phyloP scores from a whole-genome alignment of 92 coral and sea anemone species.

The Diadumene lineata region DNA sequence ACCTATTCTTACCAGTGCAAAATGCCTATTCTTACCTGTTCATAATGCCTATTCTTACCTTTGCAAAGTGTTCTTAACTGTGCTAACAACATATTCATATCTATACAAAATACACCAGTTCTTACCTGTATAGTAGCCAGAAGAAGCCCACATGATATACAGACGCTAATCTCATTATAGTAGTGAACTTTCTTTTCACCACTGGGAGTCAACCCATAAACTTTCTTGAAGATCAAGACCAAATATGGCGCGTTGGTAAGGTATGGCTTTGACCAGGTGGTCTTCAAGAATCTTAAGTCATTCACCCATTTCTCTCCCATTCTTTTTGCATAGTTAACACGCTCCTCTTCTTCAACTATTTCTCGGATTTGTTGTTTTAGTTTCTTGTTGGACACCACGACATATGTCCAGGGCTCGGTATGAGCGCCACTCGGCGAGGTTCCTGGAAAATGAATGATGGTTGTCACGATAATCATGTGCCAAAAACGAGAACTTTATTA shows the following conservation, averaged over 20 bases:
- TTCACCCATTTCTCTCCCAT: conserved; percentile 92
- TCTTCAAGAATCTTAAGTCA: conserved; percentile 65
- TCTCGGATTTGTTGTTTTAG: conserved; percentile 62
- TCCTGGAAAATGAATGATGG: conserved; percentile 43
- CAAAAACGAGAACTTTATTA: no score
- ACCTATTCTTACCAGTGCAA: not conserved
- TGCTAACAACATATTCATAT: no score
- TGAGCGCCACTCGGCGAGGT: conserved; percentile 93
- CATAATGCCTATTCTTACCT: no score
- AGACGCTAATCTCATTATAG: conserved; percentile 96
- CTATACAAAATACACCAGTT: not conserved
- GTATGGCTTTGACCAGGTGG: conserved; percentile 91
- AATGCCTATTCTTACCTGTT: not conserved
- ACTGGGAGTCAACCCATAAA: conserved; percentile 54
- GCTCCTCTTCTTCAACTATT: conserved; percentile 88
- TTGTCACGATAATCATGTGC: no score
- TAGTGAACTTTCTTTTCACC: conserved; percentile 86
- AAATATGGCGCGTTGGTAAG: conserved; percentile 85
- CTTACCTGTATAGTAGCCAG: conserved; percentile 95
- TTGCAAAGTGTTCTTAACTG: no score
- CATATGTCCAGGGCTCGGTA: conserved; percentile 87
- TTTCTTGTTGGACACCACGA: conserved; percentile 84
- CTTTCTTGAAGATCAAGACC: conserved; percentile 82
- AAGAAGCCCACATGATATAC: conserved; percentile 86
- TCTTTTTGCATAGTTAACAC: conserved; percentile 74